These are phyloP conservation scores for Ageneiosus marmoratus DNA, from an alignment of 2,113 vertebrate genomes.

Conservation along the genomic window DNA sequence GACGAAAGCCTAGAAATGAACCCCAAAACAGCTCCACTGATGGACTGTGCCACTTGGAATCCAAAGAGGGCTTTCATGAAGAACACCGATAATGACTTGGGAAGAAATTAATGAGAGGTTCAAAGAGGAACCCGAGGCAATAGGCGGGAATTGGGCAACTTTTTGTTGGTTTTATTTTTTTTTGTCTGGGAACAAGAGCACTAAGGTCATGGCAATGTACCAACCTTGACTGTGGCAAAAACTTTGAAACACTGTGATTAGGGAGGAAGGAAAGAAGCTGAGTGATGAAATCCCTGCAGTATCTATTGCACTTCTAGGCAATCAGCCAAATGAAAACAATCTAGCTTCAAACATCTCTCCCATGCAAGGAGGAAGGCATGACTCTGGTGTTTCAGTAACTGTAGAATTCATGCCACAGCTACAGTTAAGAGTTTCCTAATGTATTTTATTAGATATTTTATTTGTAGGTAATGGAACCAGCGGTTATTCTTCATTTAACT, in stretches of 20 bases:
- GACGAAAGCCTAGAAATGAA: slow-evolving; percentile 2
- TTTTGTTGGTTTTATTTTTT: background rate
- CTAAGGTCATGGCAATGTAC: slow-evolving; percentile 49
- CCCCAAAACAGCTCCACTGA: background rate
- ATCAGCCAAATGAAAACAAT: slow-evolving; percentile 53
- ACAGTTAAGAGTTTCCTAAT: slow-evolving; percentile 42
- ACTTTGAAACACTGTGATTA: slow-evolving; percentile 39
- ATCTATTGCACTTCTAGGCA: slow-evolving; percentile 53
- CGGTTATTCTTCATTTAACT: background rate
- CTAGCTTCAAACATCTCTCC: slow-evolving; percentile 56
- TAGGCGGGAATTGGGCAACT: background rate
- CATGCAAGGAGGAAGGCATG: slow-evolving; percentile 46
- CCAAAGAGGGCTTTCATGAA: background rate
- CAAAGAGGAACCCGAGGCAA: slow-evolving; percentile 33
- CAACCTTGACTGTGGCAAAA: slow-evolving; percentile 25
- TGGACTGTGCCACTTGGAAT: slow-evolving; percentile 4
- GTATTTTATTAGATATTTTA: background rate
- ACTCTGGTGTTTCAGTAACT: slow-evolving; percentile 47
- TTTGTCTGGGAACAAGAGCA: slow-evolving; percentile 11
- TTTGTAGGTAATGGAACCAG: background rate
- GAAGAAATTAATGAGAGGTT: background rate
- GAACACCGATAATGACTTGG: background rate
- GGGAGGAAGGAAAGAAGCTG: slow-evolving; percentile 44
- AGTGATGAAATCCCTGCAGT: slow-evolving; percentile 59
- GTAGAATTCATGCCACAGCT: slow-evolving; percentile 63